A percentile compares a stretch with the other conserved stretches of the same genome.
These are phyloP conservation scores for Caenorhabditis virilis DNA, from an alignment of 2,888 invertebrate species.

Conservation along the genomic window DNA sequence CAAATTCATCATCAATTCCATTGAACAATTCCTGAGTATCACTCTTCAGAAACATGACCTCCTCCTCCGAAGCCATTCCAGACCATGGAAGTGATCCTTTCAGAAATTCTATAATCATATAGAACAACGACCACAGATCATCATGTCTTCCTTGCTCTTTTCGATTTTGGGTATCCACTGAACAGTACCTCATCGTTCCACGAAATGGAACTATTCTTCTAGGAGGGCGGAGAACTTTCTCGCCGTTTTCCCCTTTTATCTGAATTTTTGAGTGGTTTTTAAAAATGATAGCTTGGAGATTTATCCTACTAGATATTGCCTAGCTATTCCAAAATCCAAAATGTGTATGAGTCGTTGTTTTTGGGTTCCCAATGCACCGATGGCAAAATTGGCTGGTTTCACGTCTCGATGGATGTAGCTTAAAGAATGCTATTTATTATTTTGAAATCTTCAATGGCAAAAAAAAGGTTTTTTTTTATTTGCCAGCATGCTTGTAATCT, in stretches of 20 bases:
- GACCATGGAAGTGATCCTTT: slow-evolving; percentile 7
- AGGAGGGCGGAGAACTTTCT: slow-evolving; percentile 24
- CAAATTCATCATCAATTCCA: slow-evolving; percentile 19
- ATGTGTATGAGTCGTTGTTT: slow-evolving; percentile 39
- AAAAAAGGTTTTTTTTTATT: neutral
- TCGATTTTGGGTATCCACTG: slow-evolving; percentile 42
- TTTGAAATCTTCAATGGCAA: neutral
- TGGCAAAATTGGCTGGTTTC: slow-evolving; percentile 48
- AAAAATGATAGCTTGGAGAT: neutral
- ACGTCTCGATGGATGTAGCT: slow-evolving; percentile 45
- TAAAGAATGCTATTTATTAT: neutral
- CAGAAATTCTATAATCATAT: slow-evolving; percentile 47
- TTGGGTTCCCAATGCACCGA: slow-evolving; percentile 36
- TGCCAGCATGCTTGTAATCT: neutral
- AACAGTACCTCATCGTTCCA: slow-evolving; percentile 51
- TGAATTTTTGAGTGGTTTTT: neutral
- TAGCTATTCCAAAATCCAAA: slow-evolving; percentile 51
- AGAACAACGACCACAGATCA: slow-evolving; percentile 51
- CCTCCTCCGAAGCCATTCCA: slow-evolving; percentile 23
- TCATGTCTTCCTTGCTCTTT: slow-evolving; percentile 51
- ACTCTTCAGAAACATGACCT: slow-evolving; percentile 22
- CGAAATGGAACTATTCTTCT: slow-evolving; percentile 39
- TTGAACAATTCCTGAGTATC: slow-evolving; percentile 25
- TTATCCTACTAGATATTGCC: slow-evolving; percentile 25
- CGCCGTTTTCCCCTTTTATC: slow-evolving; percentile 16